A percentile compares a stretch with the other conserved stretches of the same genome.
These are phyloP conservation scores for Hippocampus abdominalis DNA, from an alignment of 2,113 vertebrate species.

Conservation along the genomic window DNA sequence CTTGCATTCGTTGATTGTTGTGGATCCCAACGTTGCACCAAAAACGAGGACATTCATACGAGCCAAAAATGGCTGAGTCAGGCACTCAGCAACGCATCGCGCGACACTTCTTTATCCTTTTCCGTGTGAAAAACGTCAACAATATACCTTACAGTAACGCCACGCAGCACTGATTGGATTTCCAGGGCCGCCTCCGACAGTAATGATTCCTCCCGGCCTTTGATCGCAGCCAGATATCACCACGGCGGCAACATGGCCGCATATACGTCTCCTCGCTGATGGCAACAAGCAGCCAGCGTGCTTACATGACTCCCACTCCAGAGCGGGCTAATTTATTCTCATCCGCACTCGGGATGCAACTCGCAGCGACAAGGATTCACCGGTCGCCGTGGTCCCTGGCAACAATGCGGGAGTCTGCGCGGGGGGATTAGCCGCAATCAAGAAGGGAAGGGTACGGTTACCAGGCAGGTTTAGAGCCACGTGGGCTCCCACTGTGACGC, in stretches of 20 bases:
- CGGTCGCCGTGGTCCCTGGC: conserved; percentile 51
- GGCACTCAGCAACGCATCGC: conserved; percentile 18
- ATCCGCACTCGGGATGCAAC: conserved; percentile 54
- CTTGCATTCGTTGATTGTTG: too few relatives aligned
- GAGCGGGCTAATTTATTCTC: conserved; percentile 66
- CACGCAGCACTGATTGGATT: conserved; percentile 47
- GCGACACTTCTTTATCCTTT: conserved; percentile 7
- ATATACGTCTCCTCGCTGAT: conserved; percentile 55
- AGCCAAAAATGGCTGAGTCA: conserved; percentile 57
- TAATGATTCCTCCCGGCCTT: conserved; percentile 59
- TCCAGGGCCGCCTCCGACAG: conserved; percentile 39
- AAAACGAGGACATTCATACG: not conserved
- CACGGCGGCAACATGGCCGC: conserved; percentile 41
- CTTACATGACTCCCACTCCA: conserved; percentile 62
- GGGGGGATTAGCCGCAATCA: conserved; percentile 44
- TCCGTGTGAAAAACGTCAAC: conserved; percentile 31
- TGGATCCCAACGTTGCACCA: not conserved
- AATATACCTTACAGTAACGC: conserved; percentile 29
- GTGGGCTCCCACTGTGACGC: not conserved
- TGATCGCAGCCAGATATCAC: conserved; percentile 40
- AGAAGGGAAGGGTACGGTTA: conserved; percentile 38
- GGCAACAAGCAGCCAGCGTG: conserved; percentile 55
- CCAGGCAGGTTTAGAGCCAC: conserved; percentile 44
- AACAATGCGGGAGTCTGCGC: conserved; percentile 43
- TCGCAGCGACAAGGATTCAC: conserved; percentile 58